Conservation (phyloP, 2,888 invertebrate genomes). For the Oegoconia quadripuncta region DNA sequence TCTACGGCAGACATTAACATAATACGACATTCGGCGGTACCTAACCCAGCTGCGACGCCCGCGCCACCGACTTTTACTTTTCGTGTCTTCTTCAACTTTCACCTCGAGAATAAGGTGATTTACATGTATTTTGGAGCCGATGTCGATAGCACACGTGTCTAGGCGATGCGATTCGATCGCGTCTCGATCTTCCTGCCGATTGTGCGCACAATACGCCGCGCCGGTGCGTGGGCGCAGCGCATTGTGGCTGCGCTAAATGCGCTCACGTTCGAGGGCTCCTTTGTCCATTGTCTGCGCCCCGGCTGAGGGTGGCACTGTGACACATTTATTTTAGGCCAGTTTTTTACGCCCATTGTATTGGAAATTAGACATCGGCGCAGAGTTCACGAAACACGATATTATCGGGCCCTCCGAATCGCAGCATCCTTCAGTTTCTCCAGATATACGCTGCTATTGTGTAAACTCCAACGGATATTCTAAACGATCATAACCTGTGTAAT, state of each 20-base stretch:
- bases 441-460: constrained; percentile 46
- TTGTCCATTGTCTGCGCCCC: constrained; percentile 68
- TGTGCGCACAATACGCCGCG: constrained; percentile 44
- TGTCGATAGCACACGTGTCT: constrained; percentile 37
- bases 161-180: constrained; percentile 33
- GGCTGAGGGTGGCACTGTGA: constrained; percentile 74
- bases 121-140: constrained; percentile 50
- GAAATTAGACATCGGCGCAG: constrained; percentile 71
- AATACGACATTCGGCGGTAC: constrained; percentile 45
- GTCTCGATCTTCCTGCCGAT: constrained; percentile 60
- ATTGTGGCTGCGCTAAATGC: constrained; percentile 58
- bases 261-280: constrained; percentile 52
- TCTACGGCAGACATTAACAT: constrained; percentile 51
- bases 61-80: constrained; percentile 68
- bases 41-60: constrained; percentile 50
- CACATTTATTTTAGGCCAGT: constrained; percentile 75
- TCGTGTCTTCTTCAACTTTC: constrained; percentile 69
- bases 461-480: constrained; percentile 39
- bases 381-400: constrained; percentile 73
- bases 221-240: constrained; percentile 60
- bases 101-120: constrained; percentile 67
- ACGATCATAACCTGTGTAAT: constrained; percentile 28
- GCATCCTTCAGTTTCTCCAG: constrained; percentile 54
- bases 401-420: constrained; percentile 54
- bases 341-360: constrained; percentile 77